Evolutionary conservation across 2,888 invertebrate species (phyloP).

Genomic region (Pristionchus exspectatus): DNA sequence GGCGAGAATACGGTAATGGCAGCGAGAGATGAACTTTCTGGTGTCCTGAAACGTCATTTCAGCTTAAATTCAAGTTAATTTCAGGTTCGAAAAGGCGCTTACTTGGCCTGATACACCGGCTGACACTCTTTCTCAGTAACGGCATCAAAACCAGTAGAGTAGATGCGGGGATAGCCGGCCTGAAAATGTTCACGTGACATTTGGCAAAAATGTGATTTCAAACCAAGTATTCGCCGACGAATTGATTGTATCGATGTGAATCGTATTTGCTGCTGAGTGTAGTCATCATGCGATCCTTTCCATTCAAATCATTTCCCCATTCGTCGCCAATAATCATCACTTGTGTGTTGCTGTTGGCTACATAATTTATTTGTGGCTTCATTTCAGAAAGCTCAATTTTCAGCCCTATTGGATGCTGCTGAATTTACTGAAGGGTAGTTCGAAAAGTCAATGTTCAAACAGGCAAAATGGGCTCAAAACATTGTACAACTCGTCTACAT

Average conservation of each 20-base stretch:
- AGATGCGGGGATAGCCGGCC: neutral
- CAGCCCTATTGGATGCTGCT: no score
- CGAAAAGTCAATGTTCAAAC: no score
- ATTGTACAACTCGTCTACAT: no score
- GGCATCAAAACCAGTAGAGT: neutral
- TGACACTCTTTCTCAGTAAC: neutral
- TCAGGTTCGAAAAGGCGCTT: neutral
- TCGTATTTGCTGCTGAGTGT: neutral
- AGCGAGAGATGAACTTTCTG: neutral
- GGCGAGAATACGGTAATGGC: slow-evolving; percentile 22
- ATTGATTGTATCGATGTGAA: neutral
- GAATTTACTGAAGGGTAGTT: no score
- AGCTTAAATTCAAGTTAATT: neutral
- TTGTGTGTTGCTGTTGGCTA: neutral
- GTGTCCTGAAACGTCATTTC: neutral
- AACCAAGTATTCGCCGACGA: neutral
- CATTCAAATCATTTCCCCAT: neutral
- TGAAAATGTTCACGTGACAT: neutral
- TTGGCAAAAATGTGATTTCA: neutral
- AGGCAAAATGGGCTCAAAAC: no score
- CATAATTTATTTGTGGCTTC: no score
- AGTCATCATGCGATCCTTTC: neutral
- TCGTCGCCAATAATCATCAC: neutral
- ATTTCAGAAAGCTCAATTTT: no score
- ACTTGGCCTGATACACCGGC: neutral